Evolutionary conservation across 2,888 invertebrate species (phyloP).

Genomic region (Drosophila rubida): DNA sequence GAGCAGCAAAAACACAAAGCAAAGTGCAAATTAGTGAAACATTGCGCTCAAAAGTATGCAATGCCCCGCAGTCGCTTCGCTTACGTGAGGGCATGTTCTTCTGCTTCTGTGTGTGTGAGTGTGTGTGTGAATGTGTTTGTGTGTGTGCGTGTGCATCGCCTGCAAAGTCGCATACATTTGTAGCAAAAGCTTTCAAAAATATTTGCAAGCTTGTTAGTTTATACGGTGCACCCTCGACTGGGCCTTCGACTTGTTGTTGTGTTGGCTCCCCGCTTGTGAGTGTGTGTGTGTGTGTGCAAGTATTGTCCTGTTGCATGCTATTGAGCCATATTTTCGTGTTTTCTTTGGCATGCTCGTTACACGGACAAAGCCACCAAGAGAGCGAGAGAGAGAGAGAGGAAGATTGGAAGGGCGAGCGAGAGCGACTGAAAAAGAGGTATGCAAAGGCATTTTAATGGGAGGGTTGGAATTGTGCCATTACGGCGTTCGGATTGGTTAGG

Average conservation of each 20-base stretch:
- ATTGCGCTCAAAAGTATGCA: slow-evolving; percentile 68
- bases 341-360: slow-evolving; percentile 58
- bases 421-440: slow-evolving; percentile 4
- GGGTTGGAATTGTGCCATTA: slow-evolving; percentile 10
- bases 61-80: slow-evolving; percentile 26
- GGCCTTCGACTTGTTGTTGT: slow-evolving; percentile 35
- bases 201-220: slow-evolving; percentile 74
- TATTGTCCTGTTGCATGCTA: slow-evolving; percentile 79
- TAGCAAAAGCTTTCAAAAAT: slow-evolving; percentile 72
- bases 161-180: slow-evolving; percentile 58
- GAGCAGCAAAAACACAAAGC: slow-evolving; percentile 56
- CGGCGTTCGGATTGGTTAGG: slow-evolving; percentile 1
- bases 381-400: slow-evolving; percentile 15
- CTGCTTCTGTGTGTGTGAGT: slow-evolving; percentile 9
- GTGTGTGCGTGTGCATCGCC: slow-evolving; percentile 17
- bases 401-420: background rate
- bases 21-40: slow-evolving; percentile 80
- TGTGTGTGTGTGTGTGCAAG: slow-evolving; percentile 35
- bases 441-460: slow-evolving; percentile 56
- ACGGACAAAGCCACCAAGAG: slow-evolving; percentile 11
- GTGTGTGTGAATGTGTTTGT: slow-evolving; percentile 19
- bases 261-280: slow-evolving; percentile 14
- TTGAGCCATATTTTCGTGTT: slow-evolving; percentile 73
- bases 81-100: slow-evolving; percentile 15
- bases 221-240: slow-evolving; percentile 53